Evolutionary conservation across 2,888 invertebrate species (phyloP).

Genomic region (Cyaniris semiargus): DNA sequence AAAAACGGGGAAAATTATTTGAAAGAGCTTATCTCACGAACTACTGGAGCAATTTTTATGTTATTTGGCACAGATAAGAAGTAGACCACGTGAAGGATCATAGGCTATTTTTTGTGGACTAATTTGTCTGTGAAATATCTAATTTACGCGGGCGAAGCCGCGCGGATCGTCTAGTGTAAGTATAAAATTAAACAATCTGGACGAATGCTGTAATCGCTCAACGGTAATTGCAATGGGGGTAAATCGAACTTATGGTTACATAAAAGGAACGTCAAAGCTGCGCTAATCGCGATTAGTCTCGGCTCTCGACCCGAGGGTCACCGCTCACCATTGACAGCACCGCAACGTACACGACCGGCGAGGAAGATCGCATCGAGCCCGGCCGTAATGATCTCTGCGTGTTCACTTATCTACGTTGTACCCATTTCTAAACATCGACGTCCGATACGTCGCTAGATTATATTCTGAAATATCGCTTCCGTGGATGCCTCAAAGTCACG

Average conservation of each 20-base stretch:
- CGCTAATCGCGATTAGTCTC: constrained; percentile 24
- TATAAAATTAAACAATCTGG: neutral
- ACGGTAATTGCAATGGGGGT: neutral
- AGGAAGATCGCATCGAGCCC: constrained; percentile 12
- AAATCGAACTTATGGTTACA: neutral
- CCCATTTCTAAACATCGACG: neutral
- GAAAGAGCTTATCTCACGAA: too few species aligned
- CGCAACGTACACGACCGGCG: neutral
- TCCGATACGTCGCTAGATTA: neutral
- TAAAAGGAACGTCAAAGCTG: constrained; percentile 11
- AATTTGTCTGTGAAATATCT: too few species aligned
- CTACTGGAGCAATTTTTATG: too few species aligned
- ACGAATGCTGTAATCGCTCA: neutral
- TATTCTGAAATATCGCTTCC: constrained; percentile 1
- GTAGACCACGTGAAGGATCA: too few species aligned
- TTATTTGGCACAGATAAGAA: too few species aligned
- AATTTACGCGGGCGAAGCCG: too few species aligned
- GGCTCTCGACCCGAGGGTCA: constrained; percentile 27
- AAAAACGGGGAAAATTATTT: too few species aligned
- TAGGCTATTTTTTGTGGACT: too few species aligned
- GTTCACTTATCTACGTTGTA: constrained; percentile 5
- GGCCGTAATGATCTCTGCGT: constrained; percentile 27
- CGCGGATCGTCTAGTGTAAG: too few species aligned
- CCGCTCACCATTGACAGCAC: constrained; percentile 14
- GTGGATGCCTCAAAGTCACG: neutral